phyloP scores from a whole-genome alignment of 2,113 vertebrate genomes.

The Balaeniceps rex region DNA sequence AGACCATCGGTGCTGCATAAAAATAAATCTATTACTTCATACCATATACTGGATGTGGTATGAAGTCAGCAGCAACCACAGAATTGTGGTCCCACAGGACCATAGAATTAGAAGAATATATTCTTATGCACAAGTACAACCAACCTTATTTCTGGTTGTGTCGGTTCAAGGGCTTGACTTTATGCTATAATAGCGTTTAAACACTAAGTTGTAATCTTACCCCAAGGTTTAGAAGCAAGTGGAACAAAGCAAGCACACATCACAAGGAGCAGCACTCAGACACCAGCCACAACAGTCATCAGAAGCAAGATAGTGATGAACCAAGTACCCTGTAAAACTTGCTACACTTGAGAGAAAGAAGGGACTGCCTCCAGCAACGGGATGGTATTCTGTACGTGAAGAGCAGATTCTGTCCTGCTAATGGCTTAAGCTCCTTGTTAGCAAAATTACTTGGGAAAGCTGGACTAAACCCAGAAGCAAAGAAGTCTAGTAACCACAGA shows the following conservation, averaged over 20 bases:
- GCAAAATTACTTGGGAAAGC: not conserved
- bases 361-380: not conserved
- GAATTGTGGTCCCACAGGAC: not conserved
- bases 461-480: not conserved
- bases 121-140: not conserved
- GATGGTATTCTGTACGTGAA: not conserved
- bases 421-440: not conserved
- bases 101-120: not conserved
- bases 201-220: not conserved
- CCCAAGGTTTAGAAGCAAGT: not conserved
- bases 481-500: not conserved
- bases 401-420: not conserved
- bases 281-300: not conserved
- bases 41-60: not conserved
- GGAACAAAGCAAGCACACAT: not conserved
- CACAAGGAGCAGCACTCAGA: not conserved
- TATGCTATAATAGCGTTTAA: not conserved
- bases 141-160: not conserved
- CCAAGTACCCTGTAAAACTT: not conserved
- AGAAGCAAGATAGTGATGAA: not conserved
- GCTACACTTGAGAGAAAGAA: not conserved
- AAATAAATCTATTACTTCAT: slow-evolving; percentile 38
- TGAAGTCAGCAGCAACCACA: not conserved
- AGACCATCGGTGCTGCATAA: not conserved
- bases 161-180: not conserved